phyloP scores from a whole-genome alignment of 1,140 invertebrate species.

The Carcinoscorpius rotundicauda region DNA sequence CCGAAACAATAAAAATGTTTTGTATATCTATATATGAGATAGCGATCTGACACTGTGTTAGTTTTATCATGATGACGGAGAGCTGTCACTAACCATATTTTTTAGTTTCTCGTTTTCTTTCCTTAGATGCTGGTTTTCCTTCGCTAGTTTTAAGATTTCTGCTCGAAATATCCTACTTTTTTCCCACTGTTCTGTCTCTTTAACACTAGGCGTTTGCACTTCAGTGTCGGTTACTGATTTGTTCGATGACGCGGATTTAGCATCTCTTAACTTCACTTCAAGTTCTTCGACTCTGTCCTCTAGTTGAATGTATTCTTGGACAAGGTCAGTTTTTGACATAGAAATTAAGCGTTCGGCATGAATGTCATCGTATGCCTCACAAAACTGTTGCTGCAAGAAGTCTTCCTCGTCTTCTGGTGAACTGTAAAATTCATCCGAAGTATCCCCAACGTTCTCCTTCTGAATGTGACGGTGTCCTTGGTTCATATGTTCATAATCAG shows the following conservation, averaged over 20 bases:
- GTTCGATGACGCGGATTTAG: slow-evolving; percentile 1
- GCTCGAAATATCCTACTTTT: slow-evolving; percentile 39
- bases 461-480: slow-evolving; percentile 35
- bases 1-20: too few relatives aligned
- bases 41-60: too few relatives aligned
- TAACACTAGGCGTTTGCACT: slow-evolving; percentile 10
- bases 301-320: slow-evolving; percentile 70
- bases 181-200: slow-evolving; percentile 21
- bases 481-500: slow-evolving; percentile 41
- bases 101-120: slow-evolving; percentile 35
- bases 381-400: slow-evolving; percentile 82
- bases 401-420: slow-evolving; percentile 79
- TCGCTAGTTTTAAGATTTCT: slow-evolving; percentile 40
- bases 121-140: slow-evolving; percentile 42
- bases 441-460: slow-evolving; percentile 41
- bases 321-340: slow-evolving; percentile 69
- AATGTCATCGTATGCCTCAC: slow-evolving; percentile 76
- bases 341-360: slow-evolving; percentile 66
- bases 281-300: slow-evolving; percentile 65
- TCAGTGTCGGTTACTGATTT: background rate
- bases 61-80: too few relatives aligned
- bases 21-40: too few relatives aligned
- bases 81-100: background rate
- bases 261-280: slow-evolving; percentile 42
- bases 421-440: slow-evolving; percentile 22